Evolutionary conservation across 2,113 vertebrate species (phyloP).

Genomic region (Entomyzon cyanotis): DNA sequence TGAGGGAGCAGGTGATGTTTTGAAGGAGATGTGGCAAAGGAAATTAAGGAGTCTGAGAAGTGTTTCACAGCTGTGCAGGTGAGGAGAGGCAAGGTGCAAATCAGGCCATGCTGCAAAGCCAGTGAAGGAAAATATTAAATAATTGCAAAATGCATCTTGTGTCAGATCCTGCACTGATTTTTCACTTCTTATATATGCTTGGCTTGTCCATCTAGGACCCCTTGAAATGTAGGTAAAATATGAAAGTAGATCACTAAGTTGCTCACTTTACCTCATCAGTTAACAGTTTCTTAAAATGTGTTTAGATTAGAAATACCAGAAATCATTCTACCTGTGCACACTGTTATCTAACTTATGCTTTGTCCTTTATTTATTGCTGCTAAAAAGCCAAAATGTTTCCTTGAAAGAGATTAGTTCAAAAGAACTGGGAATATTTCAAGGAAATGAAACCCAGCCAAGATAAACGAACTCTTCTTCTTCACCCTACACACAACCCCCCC

Average conservation of each 20-base stretch:
- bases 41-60: neutral
- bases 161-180: neutral
- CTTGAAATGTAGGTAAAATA: neutral
- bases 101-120: neutral
- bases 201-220: neutral
- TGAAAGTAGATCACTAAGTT: neutral
- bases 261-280: neutral
- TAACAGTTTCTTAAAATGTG: neutral
- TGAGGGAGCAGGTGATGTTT: constrained; percentile 1
- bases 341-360: neutral
- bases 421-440: neutral
- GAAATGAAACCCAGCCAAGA: neutral
- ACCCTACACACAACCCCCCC: neutral
- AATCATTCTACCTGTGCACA: neutral
- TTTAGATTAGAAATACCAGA: neutral
- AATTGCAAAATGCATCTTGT: neutral
- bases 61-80: neutral
- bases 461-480: neutral
- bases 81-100: neutral
- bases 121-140: neutral
- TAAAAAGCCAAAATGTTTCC: neutral
- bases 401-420: neutral
- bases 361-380: neutral
- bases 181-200: neutral
- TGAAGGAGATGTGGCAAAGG: neutral